These are phyloP conservation scores for Acleris cristana DNA, from an alignment of 2,888 invertebrate genomes.

Conservation along the genomic window DNA sequence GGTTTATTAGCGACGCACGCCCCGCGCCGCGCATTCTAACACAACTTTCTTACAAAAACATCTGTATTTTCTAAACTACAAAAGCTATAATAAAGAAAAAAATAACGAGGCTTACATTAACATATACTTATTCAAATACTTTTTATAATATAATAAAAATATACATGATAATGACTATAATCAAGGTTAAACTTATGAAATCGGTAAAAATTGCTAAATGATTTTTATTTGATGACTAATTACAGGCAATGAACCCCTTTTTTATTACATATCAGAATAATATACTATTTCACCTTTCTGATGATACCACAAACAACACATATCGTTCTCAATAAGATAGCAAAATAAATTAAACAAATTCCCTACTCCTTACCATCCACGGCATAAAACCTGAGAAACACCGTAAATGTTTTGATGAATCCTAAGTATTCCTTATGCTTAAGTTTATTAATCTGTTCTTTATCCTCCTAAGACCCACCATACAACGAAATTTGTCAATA, in stretches of 20 bases:
- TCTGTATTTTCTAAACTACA: not conserved
- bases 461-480: too few relatives aligned
- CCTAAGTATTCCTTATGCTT: too few relatives aligned
- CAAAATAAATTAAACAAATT: not conserved
- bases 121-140: not conserved
- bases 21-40: not conserved
- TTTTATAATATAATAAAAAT: not conserved
- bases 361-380: not conserved
- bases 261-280: not conserved
- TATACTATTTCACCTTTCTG: not conserved
- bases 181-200: slow-evolving; percentile 7
- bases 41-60: not conserved
- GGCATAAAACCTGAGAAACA: too few relatives aligned
- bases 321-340: not conserved
- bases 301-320: not conserved
- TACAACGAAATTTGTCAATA: too few relatives aligned
- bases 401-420: too few relatives aligned
- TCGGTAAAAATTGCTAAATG: not conserved
- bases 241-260: not conserved
- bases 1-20: not conserved
- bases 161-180: not conserved
- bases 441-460: too few relatives aligned
- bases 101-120: not conserved
- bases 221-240: slow-evolving; percentile 2
- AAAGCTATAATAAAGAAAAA: not conserved